Conservation (phyloP, 2,113 vertebrate genomes). For the Megaceryle maxima region DNA sequence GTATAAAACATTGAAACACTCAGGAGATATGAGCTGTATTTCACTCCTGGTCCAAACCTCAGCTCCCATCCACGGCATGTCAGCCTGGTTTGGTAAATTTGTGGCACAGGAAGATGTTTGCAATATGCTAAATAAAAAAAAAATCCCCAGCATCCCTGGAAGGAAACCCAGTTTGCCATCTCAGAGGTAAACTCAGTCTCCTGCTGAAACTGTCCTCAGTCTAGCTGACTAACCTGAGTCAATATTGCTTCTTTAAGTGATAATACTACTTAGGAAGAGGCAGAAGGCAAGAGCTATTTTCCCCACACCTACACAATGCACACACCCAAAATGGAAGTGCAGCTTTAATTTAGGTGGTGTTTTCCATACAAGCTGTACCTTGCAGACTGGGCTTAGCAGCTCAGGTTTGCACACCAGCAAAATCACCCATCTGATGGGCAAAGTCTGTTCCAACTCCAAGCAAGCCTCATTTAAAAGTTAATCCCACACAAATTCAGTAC, state of each 20-base stretch:
- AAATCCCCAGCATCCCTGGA: background rate
- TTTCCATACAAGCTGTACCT: background rate
- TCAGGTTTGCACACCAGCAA: background rate
- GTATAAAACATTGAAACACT: background rate
- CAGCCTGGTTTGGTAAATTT: accelerated
- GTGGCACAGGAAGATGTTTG: accelerated
- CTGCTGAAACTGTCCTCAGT: background rate
- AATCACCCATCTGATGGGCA: background rate
- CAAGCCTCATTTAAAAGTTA: background rate
- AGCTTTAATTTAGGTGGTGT: background rate
- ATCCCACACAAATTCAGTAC: background rate
- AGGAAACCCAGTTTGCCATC: background rate
- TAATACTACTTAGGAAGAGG: background rate
- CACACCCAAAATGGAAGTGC: accelerated
- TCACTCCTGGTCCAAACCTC: background rate
- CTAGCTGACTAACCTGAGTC: background rate
- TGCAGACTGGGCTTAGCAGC: background rate
- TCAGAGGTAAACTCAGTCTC: background rate
- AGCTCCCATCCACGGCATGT: background rate
- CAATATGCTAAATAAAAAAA: background rate
- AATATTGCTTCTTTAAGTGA: background rate
- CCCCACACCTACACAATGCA: background rate
- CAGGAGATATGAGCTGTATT: accelerated
- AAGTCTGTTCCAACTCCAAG: background rate
- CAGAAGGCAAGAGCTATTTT: background rate